phyloP scores from a whole-genome alignment of 2,113 vertebrate genomes.

The Otis tarda region DNA sequence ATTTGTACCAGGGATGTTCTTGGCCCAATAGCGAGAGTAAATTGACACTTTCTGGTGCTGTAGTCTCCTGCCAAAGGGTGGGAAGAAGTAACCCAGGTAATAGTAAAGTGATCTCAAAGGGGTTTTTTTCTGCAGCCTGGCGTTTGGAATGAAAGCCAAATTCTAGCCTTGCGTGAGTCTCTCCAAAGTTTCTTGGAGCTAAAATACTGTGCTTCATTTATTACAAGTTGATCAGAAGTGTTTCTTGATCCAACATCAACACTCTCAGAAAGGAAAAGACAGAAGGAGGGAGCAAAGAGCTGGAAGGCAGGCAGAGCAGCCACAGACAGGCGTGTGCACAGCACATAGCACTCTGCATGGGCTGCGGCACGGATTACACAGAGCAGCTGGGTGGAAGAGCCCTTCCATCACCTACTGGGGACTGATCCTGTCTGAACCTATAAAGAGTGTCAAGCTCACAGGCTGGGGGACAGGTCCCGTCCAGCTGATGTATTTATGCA shows the following conservation, averaged over 20 bases:
- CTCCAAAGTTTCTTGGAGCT: neutral
- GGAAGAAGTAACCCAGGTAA: constrained; percentile 37
- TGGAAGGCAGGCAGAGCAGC: neutral
- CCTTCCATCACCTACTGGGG: neutral
- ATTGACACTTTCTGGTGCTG: constrained; percentile 34
- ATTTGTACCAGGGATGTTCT: constrained; percentile 55
- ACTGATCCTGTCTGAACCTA: neutral
- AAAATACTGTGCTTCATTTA: neutral
- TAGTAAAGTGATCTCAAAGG: constrained; percentile 15
- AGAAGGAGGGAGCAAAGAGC: neutral
- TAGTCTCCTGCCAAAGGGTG: constrained; percentile 28
- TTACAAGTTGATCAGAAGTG: neutral
- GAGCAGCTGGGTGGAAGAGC: neutral
- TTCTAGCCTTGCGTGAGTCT: neutral
- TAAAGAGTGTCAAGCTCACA: neutral
- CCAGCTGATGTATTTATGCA: neutral
- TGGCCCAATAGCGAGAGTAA: constrained; percentile 23
- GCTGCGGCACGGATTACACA: accelerated
- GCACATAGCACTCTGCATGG: neutral
- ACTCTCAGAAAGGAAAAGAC: neutral
- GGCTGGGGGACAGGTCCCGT: neutral
- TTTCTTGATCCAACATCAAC: neutral
- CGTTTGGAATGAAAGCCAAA: neutral
- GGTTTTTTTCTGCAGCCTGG: neutral
- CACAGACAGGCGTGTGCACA: neutral